These are phyloP conservation scores for Osmerus mordax DNA, from an alignment of 2,113 vertebrate species.

Conservation along the genomic window DNA sequence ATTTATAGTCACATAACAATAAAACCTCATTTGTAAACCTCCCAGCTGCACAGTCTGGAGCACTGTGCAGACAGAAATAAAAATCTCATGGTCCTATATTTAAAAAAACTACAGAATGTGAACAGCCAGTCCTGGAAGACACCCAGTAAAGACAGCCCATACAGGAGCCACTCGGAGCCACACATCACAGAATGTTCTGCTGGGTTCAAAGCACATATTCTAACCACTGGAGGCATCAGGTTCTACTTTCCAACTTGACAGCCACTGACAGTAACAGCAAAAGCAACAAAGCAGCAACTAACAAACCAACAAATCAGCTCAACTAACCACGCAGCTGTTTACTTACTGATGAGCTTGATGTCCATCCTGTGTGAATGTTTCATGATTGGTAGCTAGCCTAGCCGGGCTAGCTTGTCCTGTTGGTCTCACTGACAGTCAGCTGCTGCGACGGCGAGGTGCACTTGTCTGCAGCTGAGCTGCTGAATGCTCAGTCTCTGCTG, in stretches of 20 bases:
- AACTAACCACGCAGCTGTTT: not conserved
- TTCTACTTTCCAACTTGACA: not conserved
- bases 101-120: not conserved
- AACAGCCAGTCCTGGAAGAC: not conserved
- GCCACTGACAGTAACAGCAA: not conserved
- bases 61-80: not conserved
- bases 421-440: constrained; percentile 42
- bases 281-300: not conserved
- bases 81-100: not conserved
- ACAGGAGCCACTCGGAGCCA: too few relatives aligned
- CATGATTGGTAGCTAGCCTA: constrained; percentile 55
- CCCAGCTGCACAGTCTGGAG: not conserved
- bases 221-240: not conserved
- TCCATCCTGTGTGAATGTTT: constrained; percentile 67
- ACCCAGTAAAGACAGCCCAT: too few relatives aligned
- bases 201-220: not conserved
- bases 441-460: constrained; percentile 54
- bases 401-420: constrained; percentile 64
- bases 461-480: constrained; percentile 70
- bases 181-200: too few relatives aligned
- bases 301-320: not conserved
- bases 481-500: constrained; percentile 30
- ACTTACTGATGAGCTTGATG: constrained; percentile 38
- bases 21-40: not conserved
- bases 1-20: not conserved